Evolutionary conservation across 2,797 vertebrate genomes (phyloP), one percentile per base, ranked within the genome.

Genomic region (Platyrinchus mystaceus): DNA sequence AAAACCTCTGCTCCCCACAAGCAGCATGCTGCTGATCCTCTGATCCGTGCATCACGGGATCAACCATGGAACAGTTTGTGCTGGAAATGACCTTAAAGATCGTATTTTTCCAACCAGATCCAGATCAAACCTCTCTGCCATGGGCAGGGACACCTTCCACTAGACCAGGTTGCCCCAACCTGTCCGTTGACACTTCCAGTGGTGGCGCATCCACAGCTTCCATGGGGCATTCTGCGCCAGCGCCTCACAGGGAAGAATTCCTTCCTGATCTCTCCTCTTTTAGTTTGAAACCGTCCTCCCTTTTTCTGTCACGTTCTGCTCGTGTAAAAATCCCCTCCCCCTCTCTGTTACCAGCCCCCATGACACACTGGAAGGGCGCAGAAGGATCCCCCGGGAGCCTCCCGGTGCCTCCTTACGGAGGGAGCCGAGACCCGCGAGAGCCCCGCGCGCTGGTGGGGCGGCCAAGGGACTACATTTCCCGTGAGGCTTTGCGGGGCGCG

Each of bases 361-460:
- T 8, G 14, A 60, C 11, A 21, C 20, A 30, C 28, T 14, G 20
- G 39, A 28, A 43, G 20, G 28, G 20, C 28, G 32, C 32, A 19
- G 18, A 6, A 46, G 18, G 24, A 17, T 60, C 24, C 28, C 34
- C 24, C 58, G 10, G 36, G 22, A n/a, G 22, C 21, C 14, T n/a
- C n/a, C n/a, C n/a, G n/a, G n/a, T n/a, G n/a, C n/a, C n/a, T n/a
- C n/a, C n/a, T n/a, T n/a, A n/a, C n/a, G n/a, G 27, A 7, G 27
- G 27, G 10, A 52, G 50, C 17, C 27, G 27, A 28, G 27, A 18
- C 27, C 24, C 24, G 14, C 49, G 47, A 26, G 14, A 49, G 5
- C 26, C 1, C 10, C 3, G 20, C 30, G 53, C 4, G 36, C 27
- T 11, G 36, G 14, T 12, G 5, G 5, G 2, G 0, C 1, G 14